Base-by-base conservation (phyloP, 2,888 invertebrate genomes). In the Nomada ruficornis region DNA sequence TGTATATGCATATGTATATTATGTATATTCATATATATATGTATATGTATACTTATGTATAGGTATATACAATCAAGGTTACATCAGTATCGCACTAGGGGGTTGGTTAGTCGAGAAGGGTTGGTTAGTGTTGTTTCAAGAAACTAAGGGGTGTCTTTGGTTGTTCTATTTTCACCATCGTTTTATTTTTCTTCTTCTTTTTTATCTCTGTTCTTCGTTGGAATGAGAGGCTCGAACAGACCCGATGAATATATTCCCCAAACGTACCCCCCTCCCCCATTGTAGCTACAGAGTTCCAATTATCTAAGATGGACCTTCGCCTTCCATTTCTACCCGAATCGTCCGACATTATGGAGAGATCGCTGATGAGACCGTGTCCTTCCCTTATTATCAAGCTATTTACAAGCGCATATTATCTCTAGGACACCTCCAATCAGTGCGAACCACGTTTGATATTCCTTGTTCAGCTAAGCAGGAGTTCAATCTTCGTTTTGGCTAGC, bases 1-100 rank as follows among this genome's bases (percentile, higher is more conserved):
- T 71, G 55, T 82, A 77, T 77, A 81, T 82, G 73, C 69, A 83
- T 83, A 83, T 83, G 77, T 82, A 83, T 83, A 82, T 81, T 84
- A 79, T 79, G 65, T 79, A 77, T 82, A 79, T 77, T 63, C 83
- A 72, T 84, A 74, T 79, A 65, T 86, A 50, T 74, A 75, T 69
- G 60, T 73, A 64, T 82, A 72, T 82, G 72, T 77, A 73, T 77
- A 62, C 50, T 72, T 85, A 84, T 85, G 82, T 84, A 85, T 84
- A 85, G 78, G 52, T 85, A 84, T 85, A 84, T 85, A 85, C 85
- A 85, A 68, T 82, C 79, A 84, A 84, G 76, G 74, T 85, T 77
- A 79, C 77, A 82, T 82, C 75, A 75, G 72, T 75, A 52, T 78
- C 65, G 72, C 72, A 26, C 65, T 74, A 72, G 75, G 59, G 71